Percentiles rank a stretch among this genome's conserved stretches.
Evolutionary conservation across 2,113 vertebrate species (phyloP).

Genomic region (Jacana jacana): DNA sequence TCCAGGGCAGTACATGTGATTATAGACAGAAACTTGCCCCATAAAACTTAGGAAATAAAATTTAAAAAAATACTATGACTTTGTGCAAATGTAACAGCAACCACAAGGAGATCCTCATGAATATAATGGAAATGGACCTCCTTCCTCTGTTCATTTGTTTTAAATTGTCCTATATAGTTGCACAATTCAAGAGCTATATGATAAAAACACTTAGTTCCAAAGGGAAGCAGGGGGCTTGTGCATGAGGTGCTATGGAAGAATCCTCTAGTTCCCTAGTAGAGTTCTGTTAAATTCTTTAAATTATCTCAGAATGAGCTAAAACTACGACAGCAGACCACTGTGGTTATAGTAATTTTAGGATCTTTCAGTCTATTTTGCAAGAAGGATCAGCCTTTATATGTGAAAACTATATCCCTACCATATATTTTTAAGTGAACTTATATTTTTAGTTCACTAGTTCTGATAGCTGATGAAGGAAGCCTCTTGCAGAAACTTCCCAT

Average conservation of each 20-base stretch:
- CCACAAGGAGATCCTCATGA: neutral
- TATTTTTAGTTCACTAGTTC: neutral
- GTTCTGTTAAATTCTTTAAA: neutral
- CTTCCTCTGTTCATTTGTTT: neutral
- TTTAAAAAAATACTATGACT: neutral
- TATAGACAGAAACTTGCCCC: neutral
- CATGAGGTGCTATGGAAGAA: neutral
- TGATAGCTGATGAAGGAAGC: neutral
- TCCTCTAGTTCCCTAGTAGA: neutral
- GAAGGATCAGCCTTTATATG: neutral
- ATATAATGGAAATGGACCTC: neutral
- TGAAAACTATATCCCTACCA: neutral
- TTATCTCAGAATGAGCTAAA: neutral
- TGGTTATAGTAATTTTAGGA: neutral
- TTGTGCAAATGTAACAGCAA: neutral
- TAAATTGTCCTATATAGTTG: neutral
- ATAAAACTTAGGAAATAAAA: neutral
- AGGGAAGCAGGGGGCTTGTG: neutral
- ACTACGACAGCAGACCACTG: neutral
- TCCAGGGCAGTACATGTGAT: neutral
- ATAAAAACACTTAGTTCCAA: neutral
- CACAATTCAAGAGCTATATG: neutral
- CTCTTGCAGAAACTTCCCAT: neutral
- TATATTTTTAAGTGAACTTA: neutral
- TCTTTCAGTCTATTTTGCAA: neutral